Evolutionary conservation across 2,888 invertebrate genomes (phyloP), one percentile per base, ranked within the genome.

Genomic region (Morpho helenor): DNA sequence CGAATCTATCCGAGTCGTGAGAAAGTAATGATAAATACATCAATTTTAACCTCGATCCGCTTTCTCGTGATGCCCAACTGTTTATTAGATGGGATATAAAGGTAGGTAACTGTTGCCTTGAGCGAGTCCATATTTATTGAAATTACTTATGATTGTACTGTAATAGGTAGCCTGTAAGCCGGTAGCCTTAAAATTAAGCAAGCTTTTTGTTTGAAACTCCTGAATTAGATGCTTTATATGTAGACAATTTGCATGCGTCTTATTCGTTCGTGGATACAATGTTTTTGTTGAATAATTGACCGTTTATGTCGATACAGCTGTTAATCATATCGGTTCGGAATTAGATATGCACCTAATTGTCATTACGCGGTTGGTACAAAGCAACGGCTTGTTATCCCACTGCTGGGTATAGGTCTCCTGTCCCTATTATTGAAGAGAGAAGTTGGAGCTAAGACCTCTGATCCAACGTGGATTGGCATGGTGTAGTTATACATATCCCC

Each of bases 1-100:
- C 44, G 62, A 65, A 66, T 64, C 63, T 66, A 65, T 62, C 53
- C 59, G 69, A 70, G 79, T 88, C 89, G 89, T 90, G 89, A 89
- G 89, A 89, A 86, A 88, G 88, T 87, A 81, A 81, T 83, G 82
- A 83, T 88, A 88, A 86, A 88, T 86, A 88, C 87, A 88, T 89
- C 88, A 87, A 90, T 89, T 88, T 87, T 76, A 74, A 70, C 74
- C 72, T 74, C 80, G 82, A 80, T 80, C 82, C 68, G 85, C 87
- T 89, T 87, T 88, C 89, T 88, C 89, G 89, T 89, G 89, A 87
- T 81, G 68, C 75, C 75, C 73, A 85, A 87, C 89, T 84, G 84
- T 88, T 79, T 85, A 89, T 90, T 88, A 90, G 85, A 82, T 73
- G 78, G 76, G 77, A 82, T 82, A 82, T 84, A 87, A 84, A 83